Conservation (phyloP, 2,113 vertebrate genomes). For the Pachyramphus minor region DNA sequence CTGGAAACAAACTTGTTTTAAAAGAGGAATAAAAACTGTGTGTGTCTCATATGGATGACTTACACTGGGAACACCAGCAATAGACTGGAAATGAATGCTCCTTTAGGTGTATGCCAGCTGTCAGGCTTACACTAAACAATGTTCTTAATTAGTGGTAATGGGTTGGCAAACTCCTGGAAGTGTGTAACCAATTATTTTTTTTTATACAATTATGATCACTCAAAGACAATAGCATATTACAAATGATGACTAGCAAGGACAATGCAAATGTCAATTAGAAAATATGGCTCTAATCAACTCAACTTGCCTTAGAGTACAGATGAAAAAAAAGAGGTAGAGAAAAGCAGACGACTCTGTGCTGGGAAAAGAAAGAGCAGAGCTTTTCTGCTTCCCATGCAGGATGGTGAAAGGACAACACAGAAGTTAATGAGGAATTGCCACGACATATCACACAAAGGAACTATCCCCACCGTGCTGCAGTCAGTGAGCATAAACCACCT, state of each 20-base stretch:
- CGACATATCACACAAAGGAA: not conserved
- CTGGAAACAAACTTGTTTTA: not conserved
- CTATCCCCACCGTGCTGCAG: not conserved
- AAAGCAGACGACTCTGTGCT: not conserved
- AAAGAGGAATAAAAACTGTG: not conserved
- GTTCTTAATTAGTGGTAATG: slow-evolving; percentile 36
- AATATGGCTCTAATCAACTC: not conserved
- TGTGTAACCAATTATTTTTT: not conserved
- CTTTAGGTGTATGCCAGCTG: slow-evolving; percentile 44
- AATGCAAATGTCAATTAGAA: slow-evolving; percentile 26
- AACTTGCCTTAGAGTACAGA: not conserved
- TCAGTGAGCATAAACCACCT: not conserved
- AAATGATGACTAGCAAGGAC: slow-evolving; percentile 11
- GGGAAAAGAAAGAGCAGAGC: not conserved
- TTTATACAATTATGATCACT: slow-evolving; percentile 12
- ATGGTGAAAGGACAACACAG: not conserved
- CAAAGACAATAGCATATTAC: not conserved
- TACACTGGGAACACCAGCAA: not conserved
- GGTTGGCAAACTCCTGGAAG: slow-evolving; percentile 14
- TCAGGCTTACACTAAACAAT: not conserved
- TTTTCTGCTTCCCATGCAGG: not conserved
- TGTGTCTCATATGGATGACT: not conserved
- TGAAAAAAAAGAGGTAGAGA: not conserved
- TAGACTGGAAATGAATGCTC: not conserved
- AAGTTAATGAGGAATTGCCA: not conserved